Conservation (phyloP, 2,113 vertebrate genomes). For the Platichthys stellatus region DNA sequence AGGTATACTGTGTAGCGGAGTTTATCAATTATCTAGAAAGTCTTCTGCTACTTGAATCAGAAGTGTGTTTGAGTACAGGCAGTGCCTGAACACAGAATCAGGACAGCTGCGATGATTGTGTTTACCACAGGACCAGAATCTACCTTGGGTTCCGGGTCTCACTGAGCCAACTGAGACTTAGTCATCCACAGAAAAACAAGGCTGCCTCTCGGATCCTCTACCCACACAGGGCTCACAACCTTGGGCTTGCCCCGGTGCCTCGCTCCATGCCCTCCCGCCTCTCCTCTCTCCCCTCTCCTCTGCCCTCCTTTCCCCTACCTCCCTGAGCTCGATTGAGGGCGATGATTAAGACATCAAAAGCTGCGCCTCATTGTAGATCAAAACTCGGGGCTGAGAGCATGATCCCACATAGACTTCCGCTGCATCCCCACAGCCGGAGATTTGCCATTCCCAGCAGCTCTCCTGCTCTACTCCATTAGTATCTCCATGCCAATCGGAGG, state of each 20-base stretch:
- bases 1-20: constrained; percentile 63
- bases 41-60: constrained; percentile 45
- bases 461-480: constrained; percentile 80
- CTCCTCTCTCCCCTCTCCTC: constrained; percentile 30
- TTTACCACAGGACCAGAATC: constrained; percentile 44
- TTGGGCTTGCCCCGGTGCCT: constrained; percentile 62
- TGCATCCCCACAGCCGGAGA: constrained; percentile 79
- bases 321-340: constrained; percentile 73
- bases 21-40: constrained; percentile 66
- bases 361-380: constrained; percentile 76
- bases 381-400: constrained; percentile 76
- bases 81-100: constrained; percentile 21
- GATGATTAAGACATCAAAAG: constrained; percentile 84
- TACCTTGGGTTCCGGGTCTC: constrained; percentile 36
- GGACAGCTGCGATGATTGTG: constrained; percentile 31
- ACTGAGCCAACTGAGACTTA: constrained; percentile 51
- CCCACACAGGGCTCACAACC: constrained; percentile 65
- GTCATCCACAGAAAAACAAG: constrained; percentile 56
- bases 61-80: constrained; percentile 40
- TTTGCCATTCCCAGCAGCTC: constrained; percentile 81
- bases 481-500: constrained; percentile 79
- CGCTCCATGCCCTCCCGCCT: constrained; percentile 52
- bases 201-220: constrained; percentile 47
- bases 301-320: constrained; percentile 64
- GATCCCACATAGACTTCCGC: constrained; percentile 78